Conservation (phyloP, 2,888 invertebrate genomes). For the Drosophila macrothrix region DNA sequence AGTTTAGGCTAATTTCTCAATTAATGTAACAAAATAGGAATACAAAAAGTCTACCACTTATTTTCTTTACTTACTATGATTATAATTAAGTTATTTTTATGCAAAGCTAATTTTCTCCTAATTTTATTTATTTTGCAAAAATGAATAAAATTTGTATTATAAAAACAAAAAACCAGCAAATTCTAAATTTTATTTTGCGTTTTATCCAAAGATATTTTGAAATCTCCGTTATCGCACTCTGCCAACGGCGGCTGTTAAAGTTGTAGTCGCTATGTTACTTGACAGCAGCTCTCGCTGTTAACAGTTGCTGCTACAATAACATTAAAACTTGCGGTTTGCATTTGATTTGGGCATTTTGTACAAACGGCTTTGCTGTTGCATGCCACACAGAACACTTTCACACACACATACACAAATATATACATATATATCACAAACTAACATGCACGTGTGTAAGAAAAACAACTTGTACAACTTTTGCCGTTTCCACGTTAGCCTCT, state of each 20-base stretch:
- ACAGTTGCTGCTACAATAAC: constrained; percentile 15
- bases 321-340: not conserved
- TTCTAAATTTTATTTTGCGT: constrained; percentile 59
- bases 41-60: constrained; percentile 5
- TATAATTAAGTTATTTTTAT: constrained; percentile 50
- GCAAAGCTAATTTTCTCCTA: constrained; percentile 37
- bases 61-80: constrained; percentile 29
- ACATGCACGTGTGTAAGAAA: constrained; percentile 31
- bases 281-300: constrained; percentile 4
- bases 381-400: constrained; percentile 16
- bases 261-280: not conserved
- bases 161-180: constrained; percentile 38
- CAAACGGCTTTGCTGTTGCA: constrained; percentile 12
- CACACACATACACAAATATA: constrained; percentile 14
- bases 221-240: constrained; percentile 11
- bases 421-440: constrained; percentile 27
- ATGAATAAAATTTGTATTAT: constrained; percentile 71
- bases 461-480: constrained; percentile 53
- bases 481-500: constrained; percentile 60
- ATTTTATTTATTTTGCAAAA: constrained; percentile 76
- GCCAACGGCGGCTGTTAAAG: not conserved
- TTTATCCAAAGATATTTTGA: constrained; percentile 15
- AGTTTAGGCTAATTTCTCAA: constrained; percentile 26
- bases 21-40: constrained; percentile 41
- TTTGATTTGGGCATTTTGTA: not conserved